Evolutionary conservation across 2,797 vertebrate species (phyloP), one percentile per base, ranked within the genome.

Genomic region (Ambastaia sidthimunki): DNA sequence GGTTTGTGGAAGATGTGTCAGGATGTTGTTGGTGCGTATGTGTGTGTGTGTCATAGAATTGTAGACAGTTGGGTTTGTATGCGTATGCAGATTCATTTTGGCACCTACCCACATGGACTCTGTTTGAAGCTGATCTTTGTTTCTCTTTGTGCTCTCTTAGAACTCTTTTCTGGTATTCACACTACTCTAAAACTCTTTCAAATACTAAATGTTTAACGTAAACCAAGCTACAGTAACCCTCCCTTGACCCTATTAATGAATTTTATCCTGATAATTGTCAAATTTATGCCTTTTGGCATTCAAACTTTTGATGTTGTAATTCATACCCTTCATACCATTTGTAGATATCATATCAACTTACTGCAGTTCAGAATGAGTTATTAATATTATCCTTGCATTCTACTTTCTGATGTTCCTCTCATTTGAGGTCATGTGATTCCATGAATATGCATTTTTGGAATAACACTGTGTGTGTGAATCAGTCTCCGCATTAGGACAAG

Each of bases 401-500:
- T 41, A 3, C 41, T 75, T 13, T 67, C 19, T 25, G 19, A 25
- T 66, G 47, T 37, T 19, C 60, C 37, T 66, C 60, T 66, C 48
- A 60, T 57, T 44, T 57, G 21, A 76, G 15, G 6, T 57, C 34
- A 37, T 37, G 34, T 37, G 34, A 13, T 13, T 11, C 34, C 13
- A 37, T 21, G 44, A 73, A 48, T 66, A 2, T n/a, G 28, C 48
- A n/a, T 25, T 54, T 15, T 31, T 9, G 31, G 48, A 41, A n/a
- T 68, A 47, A 28, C 31, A 31, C 48, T n/a, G 16, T 59, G 41
- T 31, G 28, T 70, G 60, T 52, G 25, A 21, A 23, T 1, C 89
- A 74, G 86, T 41, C 82, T 88, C 71, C 87, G 69, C 83, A 81
- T 50, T 89, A 98, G 97, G 96, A 80, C 96, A 93, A 77, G 92